Evolutionary conservation across 2,797 vertebrate genomes (phyloP), one percentile per base, ranked within the genome.

Genomic region (Pelodytes ibericus): DNA sequence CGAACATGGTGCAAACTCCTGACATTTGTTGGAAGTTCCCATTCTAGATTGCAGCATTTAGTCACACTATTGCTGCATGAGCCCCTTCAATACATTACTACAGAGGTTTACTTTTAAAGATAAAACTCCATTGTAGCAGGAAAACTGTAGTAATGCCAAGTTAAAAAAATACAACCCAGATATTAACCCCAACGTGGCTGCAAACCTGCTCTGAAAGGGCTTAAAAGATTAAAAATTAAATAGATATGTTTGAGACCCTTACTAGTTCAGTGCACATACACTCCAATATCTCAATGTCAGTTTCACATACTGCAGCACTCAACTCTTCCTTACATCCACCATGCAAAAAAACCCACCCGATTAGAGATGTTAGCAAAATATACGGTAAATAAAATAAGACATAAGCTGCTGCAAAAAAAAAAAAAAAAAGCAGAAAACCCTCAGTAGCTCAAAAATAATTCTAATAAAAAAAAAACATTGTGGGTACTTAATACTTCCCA

Each of bases 251-350:
- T 41, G 41, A 44, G 20, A 20, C 75, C n/a, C n/a, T 29, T 47
- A 49, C 36, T 20, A 67, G 39, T 51, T 72, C 26, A 67, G 57
- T 51, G 27, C 58, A 70, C 29, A 58, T 36, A 60, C 16, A 56
- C 62, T 26, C 39, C 29, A 33, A 20, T 41, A 63, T 62, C 10
- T 24, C 22, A 51, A 22, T n/a, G 59, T 10, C 59, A 66, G 56
- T 62, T 31, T 30, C 31, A 73, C 56, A 62, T 30, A 87, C 87
- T 86, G 83, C 82, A 3, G 81, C 81, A 86, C 74, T 74, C 83
- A 86, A 92, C 84, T 90, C 80, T 87, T 94, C 91, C 91, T 94
- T 96, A 95, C 93, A 98, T 98, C 95, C 95, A n/a, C n/a, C n/a
- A n/a, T n/a, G 98, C 95, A 98, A 95, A 94, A 92, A 59, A 86